Evolutionary conservation across 2,113 vertebrate genomes (phyloP).

Genomic region (Sylvilagus bachmani): DNA sequence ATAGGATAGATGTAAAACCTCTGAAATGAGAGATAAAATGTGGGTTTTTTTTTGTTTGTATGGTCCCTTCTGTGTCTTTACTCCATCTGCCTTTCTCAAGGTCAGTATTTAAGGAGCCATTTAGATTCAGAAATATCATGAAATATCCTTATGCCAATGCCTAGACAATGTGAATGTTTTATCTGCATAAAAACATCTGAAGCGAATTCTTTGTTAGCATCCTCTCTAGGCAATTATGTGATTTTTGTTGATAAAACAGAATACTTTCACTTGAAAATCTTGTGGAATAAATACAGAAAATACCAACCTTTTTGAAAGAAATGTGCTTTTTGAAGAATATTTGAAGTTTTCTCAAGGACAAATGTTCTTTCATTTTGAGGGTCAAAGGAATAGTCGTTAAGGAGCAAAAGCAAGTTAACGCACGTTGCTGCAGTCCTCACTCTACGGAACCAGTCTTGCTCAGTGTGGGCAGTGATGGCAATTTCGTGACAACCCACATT

Average conservation of each 20-base stretch:
- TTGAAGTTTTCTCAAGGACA: slow-evolving; percentile 66
- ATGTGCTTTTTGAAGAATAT: slow-evolving; percentile 44
- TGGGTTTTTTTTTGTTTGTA: neutral
- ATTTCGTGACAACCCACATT: neutral
- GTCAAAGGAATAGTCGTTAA: slow-evolving; percentile 17
- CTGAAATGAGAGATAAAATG: neutral
- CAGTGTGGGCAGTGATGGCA: neutral
- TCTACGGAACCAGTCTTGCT: neutral
- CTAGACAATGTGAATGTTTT: neutral
- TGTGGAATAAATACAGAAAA: slow-evolving; percentile 47
- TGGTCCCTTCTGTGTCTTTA: neutral
- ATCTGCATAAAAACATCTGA: slow-evolving; percentile 28
- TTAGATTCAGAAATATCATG: neutral
- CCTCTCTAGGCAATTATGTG: neutral
- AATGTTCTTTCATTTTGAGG: slow-evolving; percentile 5
- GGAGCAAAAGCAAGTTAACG: slow-evolving; percentile 39
- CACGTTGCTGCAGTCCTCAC: neutral
- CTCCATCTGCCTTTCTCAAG: slow-evolving; percentile 29
- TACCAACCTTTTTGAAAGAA: slow-evolving; percentile 2
- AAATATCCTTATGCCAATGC: neutral
- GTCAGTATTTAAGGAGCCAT: neutral
- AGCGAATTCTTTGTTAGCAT: slow-evolving; percentile 13
- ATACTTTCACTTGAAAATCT: slow-evolving; percentile 39
- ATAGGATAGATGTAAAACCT: neutral
- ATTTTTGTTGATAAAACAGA: slow-evolving; percentile 50